Evolutionary conservation across 2,113 vertebrate genomes (phyloP), one percentile per base, ranked within the genome.

Genomic region (Seriola quinqueradiata): DNA sequence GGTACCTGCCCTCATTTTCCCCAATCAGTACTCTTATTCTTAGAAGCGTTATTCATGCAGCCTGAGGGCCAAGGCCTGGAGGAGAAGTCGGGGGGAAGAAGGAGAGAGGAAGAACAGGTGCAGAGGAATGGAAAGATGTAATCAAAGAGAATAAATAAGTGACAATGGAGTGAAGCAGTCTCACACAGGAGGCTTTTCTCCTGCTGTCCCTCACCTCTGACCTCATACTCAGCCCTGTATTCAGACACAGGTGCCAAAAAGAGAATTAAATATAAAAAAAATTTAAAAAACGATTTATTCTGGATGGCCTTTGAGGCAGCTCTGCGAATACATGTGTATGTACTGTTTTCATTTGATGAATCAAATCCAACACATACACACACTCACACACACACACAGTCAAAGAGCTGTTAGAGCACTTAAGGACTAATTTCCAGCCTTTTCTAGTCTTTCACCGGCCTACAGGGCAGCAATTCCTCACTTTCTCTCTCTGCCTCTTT

Each of bases 121-220:
- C 52, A 85, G 58, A 65, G 72, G 66, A 70, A 70, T 55, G 70
- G 46, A 82, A 84, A 76, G 72, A 86, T 87, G 66, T 68, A 82
- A 91, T 91, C 82, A 89, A 79, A 83, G 64, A 69, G 80, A 79
- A 84, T 81, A 81, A 77, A 86, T 55, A 80, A 73, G 77, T 72
- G 60, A 77, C 84, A 61, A 79, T 58, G 52, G 66, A 90, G 61
- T 69, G 66, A 60, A 74, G 38, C 66, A 70, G 60, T 81, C 86
- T 78, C 70, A 85, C 70, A 78, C 81, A 77, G 28, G 77, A 86
- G 84, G 55, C 58, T 68, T 73, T 79, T 84, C 79, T 79, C 34
- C 50, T 50, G 52, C 60, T 66, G 78, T 72, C 77, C 36, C 28
- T 89, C 44, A 76, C 77, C 81, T 78, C 23, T 87, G 81, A 90